Evolutionary conservation across 2,797 vertebrate genomes (phyloP).

Genomic region (Buceros bicornis): DNA sequence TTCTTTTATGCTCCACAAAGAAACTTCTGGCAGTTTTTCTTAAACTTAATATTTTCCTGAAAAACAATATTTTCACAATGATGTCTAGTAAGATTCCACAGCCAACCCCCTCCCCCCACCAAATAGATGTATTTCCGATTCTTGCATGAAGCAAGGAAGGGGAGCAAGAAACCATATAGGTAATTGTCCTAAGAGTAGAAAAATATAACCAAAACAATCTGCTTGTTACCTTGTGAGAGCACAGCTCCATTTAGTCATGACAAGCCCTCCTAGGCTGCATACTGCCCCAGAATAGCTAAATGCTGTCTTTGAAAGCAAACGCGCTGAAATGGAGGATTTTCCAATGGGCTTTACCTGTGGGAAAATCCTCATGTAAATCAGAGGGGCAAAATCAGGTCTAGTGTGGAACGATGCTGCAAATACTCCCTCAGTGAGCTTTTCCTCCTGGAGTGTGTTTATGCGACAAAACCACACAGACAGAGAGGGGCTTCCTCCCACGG

Average conservation of each 20-base stretch:
- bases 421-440: background rate
- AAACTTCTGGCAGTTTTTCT: constrained; percentile 13
- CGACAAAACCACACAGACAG: background rate
- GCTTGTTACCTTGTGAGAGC: background rate
- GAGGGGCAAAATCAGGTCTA: background rate
- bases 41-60: constrained; percentile 38
- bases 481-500: background rate
- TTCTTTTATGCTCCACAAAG: background rate
- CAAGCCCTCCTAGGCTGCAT: background rate
- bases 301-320: background rate
- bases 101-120: background rate
- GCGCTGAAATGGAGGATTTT: background rate
- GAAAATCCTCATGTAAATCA: background rate
- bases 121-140: background rate
- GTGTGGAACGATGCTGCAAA: background rate
- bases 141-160: background rate
- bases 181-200: background rate
- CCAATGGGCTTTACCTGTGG: too few species aligned
- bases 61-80: constrained; percentile 37
- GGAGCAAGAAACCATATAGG: background rate
- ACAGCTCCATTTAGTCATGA: background rate
- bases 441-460: fast-evolving
- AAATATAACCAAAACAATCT: background rate
- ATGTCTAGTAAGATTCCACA: constrained; percentile 15
- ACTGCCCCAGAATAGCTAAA: background rate